A percentile compares a stretch with the other conserved stretches of the same genome.
These are phyloP conservation scores for Sphecodes monilicornis DNA, from an alignment of 2,888 invertebrate species.

Conservation along the genomic window DNA sequence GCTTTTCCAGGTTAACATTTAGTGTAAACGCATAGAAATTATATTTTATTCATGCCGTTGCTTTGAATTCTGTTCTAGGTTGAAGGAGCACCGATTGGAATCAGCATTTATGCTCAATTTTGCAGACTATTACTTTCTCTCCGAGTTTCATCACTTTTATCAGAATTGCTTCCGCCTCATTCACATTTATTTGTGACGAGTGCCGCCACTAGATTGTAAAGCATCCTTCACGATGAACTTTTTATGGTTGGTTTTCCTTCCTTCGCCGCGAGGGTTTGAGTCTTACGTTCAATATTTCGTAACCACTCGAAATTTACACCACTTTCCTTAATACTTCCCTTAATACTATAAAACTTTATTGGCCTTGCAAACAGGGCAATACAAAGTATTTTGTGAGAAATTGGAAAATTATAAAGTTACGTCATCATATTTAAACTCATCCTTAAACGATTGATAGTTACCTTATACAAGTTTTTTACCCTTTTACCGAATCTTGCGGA, in stretches of 20 bases:
- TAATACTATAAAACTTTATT: neutral
- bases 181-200: neutral
- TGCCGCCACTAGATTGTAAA: neutral
- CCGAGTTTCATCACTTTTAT: neutral
- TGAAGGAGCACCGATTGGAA: no score
- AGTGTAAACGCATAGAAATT: no score
- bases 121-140: neutral
- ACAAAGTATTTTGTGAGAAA: neutral
- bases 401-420: no score
- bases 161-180: neutral
- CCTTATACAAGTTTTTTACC: no score
- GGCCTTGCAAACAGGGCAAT: neutral
- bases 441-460: no score
- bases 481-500: no score
- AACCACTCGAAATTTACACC: neutral
- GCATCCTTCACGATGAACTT: neutral
- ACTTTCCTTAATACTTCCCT: neutral
- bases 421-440: no score
- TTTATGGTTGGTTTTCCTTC: neutral
- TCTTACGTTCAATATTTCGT: neutral
- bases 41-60: no score
- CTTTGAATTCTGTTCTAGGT: no score
- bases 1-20: no score
- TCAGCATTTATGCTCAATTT: neutral
- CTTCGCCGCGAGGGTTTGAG: neutral